phyloP scores from a whole-genome alignment of 2,113 vertebrate genomes.

The Chauna torquata region DNA sequence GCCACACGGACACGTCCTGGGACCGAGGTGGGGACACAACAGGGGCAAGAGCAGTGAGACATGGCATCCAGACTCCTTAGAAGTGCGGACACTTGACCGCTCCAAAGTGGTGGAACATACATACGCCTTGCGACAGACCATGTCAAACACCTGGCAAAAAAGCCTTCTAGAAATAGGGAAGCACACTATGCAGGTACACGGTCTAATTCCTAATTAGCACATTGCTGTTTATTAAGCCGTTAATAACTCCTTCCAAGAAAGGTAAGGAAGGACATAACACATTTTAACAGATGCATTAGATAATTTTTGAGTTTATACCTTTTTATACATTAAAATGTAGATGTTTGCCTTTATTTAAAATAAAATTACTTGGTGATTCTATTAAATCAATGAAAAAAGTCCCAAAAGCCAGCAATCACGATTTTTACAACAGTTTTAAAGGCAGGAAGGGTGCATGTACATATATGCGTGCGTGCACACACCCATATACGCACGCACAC shows the following conservation, averaged over 20 bases:
- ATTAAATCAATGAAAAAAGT: background rate
- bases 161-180: background rate
- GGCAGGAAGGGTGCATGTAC: background rate
- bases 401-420: background rate
- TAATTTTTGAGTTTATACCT: background rate
- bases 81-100: background rate
- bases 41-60: background rate
- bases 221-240: background rate
- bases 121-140: background rate
- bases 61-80: background rate
- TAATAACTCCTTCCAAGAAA: background rate
- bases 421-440: background rate
- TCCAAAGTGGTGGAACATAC: background rate
- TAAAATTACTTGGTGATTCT: background rate
- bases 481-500: background rate
- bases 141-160: background rate
- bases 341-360: background rate
- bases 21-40: background rate
- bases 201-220: background rate
- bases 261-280: background rate
- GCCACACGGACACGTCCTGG: fast-evolving
- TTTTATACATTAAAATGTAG: background rate
- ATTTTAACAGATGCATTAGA: background rate
- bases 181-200: too few relatives aligned
- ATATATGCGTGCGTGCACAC: background rate